These are phyloP conservation scores for Equus przewalskii DNA, from an alignment of 2,113 vertebrate species.

Conservation along the genomic window DNA sequence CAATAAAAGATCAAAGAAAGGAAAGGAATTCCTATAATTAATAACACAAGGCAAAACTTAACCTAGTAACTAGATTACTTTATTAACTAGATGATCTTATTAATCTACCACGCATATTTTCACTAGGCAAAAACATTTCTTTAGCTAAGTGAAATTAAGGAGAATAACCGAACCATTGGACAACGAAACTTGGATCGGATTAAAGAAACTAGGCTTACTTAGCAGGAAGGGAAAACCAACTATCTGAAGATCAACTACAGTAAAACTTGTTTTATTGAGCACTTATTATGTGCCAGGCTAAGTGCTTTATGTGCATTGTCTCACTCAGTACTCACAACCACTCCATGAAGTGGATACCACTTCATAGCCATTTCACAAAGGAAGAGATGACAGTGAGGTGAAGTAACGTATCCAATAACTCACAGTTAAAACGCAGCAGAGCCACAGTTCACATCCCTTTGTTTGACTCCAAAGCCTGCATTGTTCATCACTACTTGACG, in stretches of 20 bases:
- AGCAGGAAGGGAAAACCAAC: not conserved
- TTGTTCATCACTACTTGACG: not conserved
- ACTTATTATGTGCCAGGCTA: not conserved
- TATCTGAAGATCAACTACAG: not conserved
- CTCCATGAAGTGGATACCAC: not conserved
- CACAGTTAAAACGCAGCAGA: not conserved
- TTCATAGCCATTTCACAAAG: not conserved
- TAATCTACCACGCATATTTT: not conserved
- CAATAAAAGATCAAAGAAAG: not conserved
- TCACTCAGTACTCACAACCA: not conserved
- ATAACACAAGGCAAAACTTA: slow-evolving; percentile 16
- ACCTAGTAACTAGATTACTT: not conserved
- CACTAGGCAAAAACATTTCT: not conserved
- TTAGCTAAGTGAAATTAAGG: not conserved
- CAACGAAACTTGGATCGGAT: not conserved
- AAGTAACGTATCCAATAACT: not conserved
- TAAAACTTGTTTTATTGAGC: not conserved
- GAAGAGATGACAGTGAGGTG: not conserved
- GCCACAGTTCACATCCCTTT: not conserved
- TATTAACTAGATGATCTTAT: not conserved
- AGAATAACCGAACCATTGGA: not conserved
- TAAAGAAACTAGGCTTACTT: not conserved
- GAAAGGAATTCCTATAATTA: not conserved
- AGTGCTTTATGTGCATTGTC: not conserved
- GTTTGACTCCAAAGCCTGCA: not conserved